phyloP scores from a whole-genome alignment of 2,888 invertebrate genomes.

The Drosophila mimetica region DNA sequence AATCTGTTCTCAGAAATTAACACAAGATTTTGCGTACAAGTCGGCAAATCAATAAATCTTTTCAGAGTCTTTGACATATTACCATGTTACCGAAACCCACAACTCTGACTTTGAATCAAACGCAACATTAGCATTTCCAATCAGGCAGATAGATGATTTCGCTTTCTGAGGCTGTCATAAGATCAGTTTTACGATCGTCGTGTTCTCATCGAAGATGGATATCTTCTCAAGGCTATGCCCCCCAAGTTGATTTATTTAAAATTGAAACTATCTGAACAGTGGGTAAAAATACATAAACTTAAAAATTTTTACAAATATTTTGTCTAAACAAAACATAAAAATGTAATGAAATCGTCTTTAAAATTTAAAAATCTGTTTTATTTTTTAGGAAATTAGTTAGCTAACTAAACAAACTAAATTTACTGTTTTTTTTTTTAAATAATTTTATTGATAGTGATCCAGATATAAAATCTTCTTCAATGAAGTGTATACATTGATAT shows the following conservation, averaged over 20 bases:
- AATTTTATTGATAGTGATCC: too few species aligned
- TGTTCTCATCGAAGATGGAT: conserved; percentile 29
- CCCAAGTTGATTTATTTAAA: conserved; percentile 31
- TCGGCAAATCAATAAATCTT: conserved; percentile 21
- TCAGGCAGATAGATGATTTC: conserved; percentile 33
- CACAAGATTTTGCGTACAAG: not conserved
- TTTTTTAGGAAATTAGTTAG: too few species aligned
- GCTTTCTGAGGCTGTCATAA: conserved; percentile 40
- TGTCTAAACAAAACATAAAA: conserved; percentile 4
- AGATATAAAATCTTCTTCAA: too few species aligned
- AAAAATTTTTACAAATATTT: too few species aligned
- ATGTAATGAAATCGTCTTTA: too few species aligned
- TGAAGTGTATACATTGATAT: too few species aligned
- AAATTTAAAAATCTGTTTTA: too few species aligned
- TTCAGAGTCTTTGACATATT: conserved; percentile 18
- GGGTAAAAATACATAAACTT: too few species aligned
- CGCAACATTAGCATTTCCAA: conserved; percentile 10
- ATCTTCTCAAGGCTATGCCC: conserved; percentile 33
- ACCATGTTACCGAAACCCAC: conserved; percentile 18
- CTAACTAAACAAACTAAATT: too few species aligned
- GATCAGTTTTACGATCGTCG: conserved; percentile 28
- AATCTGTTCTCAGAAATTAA: not conserved
- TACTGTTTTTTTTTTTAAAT: too few species aligned
- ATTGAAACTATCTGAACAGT: conserved; percentile 34
- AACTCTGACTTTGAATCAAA: conserved; percentile 1